A percentile compares a stretch with the other conserved stretches of the same genome.
Conservation (phyloP, 1,140 invertebrate species). For the Tetramorium simillimum region DNA sequence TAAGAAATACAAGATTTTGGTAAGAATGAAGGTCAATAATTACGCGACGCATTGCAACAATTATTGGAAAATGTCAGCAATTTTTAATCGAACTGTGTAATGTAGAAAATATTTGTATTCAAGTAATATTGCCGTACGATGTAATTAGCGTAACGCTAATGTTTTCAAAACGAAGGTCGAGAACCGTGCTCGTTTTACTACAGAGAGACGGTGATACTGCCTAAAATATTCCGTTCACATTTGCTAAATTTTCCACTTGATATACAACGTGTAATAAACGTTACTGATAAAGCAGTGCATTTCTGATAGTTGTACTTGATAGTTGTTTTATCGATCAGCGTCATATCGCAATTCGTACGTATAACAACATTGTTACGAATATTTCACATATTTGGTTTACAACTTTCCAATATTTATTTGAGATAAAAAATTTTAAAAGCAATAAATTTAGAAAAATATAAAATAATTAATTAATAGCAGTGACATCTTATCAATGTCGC, state of each 20-base stretch:
- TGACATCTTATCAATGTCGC: not conserved
- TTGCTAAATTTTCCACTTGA: conserved; percentile 12
- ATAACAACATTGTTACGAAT: not conserved
- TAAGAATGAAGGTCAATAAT: not conserved
- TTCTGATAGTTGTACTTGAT: not conserved
- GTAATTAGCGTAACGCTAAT: conserved; percentile 30
- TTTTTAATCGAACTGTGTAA: not conserved
- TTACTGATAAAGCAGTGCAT: conserved; percentile 23
- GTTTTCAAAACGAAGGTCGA: not conserved
- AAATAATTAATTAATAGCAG: not conserved
- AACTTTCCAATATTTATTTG: not conserved
- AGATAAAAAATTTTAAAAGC: not conserved
- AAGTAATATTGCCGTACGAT: not conserved
- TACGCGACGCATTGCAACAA: not conserved
- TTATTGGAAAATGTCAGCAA: not conserved
- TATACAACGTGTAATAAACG: conserved; percentile 3
- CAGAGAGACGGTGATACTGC: not conserved
- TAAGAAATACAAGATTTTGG: not conserved
- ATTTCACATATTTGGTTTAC: not conserved
- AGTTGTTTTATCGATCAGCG: not conserved
- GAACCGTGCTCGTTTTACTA: not conserved
- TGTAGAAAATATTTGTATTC: not conserved
- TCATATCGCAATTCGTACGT: not conserved
- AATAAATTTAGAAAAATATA: not conserved
- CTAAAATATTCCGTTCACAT: conserved; percentile 10